Base-by-base conservation (phyloP, 2,888 invertebrate species). In the Mesorhabditis sp. region DNA sequence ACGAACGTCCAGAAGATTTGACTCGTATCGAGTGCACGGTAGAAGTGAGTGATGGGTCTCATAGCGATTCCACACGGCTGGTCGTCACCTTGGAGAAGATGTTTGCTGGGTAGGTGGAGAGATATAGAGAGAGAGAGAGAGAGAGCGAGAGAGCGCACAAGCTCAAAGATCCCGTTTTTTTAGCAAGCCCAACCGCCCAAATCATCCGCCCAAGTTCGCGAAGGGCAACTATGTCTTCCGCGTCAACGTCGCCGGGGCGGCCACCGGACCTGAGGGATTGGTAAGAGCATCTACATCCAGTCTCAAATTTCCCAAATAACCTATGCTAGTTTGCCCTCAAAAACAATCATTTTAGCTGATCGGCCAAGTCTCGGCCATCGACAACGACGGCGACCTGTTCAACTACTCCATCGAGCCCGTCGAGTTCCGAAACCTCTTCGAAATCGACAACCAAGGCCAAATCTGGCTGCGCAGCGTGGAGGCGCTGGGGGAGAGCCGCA, bases 391-490 rank as follows among this genome's bases (percentile, higher is more conserved):
- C 4, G 76, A 78, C 58, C 67, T 41, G 4, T 66, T 79, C 6
- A 64, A 66, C 15, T 73, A 70, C 13, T 66, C 72, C 5, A 80
- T 82, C 15, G 78, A 80, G 44, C 82, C 82, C 4, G 62, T 74
- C 4, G 75, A 81, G 62, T 82, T 79, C 68, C 69, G 77, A 13
- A 74, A 78, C 45, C 75, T 82, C 42, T 82, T 82, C 71, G 72
- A 72, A 28, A 69, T 82, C n/a, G 13, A 28, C 13, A n/a, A 63
- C n/a, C 28, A 41, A 62, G 15, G 10, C 0, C 41, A 13, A 43
- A n/a, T 43, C 4, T 70, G 65, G 44, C 15, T 70, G 72, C 70
- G 72, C 28, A 44, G 15, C 15, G 6, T 72, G 28, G 28, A 28
- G 28, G 28, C 28, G 28, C 2, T 28, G 28, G 28, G 28, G 28